Evolutionary conservation across 2,888 invertebrate genomes (phyloP).

Genomic region (Sipunculus nudus): DNA sequence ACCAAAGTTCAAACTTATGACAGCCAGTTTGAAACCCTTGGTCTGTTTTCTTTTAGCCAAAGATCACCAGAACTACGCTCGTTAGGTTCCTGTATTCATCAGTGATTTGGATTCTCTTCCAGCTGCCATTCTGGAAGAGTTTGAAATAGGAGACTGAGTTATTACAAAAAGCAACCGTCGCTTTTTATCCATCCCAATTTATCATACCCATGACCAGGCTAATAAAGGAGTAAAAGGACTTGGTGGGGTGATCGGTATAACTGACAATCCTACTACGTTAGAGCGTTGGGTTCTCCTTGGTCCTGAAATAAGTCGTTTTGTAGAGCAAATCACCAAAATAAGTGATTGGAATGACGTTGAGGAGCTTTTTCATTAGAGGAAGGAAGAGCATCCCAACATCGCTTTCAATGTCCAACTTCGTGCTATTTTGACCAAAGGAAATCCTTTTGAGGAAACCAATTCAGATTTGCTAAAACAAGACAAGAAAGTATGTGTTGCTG

Average conservation of each 20-base stretch:
- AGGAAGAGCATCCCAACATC: conserved; percentile 19
- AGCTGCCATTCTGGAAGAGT: background rate
- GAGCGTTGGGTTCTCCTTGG: conserved; percentile 12
- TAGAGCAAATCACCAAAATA: conserved; percentile 12
- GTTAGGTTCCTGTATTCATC: no score
- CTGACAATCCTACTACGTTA: conserved; percentile 16
- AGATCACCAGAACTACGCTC: background rate
- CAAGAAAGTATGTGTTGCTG: background rate
- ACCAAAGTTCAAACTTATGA: conserved; percentile 18
- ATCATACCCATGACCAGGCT: conserved; percentile 26
- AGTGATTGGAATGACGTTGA: conserved; percentile 14
- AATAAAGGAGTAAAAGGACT: conserved; percentile 24
- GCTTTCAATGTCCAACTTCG: conserved; percentile 16
- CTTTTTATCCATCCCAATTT: conserved; percentile 16
- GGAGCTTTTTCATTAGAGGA: conserved; percentile 13
- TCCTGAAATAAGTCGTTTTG: conserved; percentile 7
- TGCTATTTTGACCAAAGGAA: conserved; percentile 11
- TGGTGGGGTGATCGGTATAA: conserved; percentile 14
- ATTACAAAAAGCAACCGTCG: conserved; percentile 24
- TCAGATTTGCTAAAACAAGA: background rate
- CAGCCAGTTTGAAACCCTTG: background rate
- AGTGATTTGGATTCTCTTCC: no score
- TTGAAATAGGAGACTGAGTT: conserved; percentile 16
- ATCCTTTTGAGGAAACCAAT: background rate
- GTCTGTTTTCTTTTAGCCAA: background rate